Conservation (phyloP, 2,888 invertebrate genomes). For the Mechanitis messenoides region DNA sequence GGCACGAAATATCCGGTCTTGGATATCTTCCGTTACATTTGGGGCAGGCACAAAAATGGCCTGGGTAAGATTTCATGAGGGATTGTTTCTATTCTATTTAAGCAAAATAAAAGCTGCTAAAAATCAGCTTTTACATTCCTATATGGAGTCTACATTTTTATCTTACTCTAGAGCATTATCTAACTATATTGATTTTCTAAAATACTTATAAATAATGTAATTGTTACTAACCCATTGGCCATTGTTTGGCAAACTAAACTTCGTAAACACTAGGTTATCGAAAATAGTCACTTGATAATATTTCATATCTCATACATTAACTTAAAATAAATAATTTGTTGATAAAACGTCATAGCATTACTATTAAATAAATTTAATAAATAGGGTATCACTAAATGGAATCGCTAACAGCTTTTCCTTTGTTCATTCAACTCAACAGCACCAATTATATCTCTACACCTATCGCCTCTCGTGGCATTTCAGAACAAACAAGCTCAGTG, state of each 20-base stretch:
- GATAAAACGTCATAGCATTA: neutral
- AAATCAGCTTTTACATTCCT: too few relatives aligned
- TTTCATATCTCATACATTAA: too few relatives aligned
- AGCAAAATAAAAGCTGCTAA: too few relatives aligned
- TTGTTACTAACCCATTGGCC: neutral
- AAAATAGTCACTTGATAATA: neutral
- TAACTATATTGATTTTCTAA: neutral
- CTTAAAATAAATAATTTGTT: too few relatives aligned
- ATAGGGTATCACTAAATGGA: neutral
- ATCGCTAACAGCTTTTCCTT: neutral
- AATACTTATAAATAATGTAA: conserved; percentile 1
- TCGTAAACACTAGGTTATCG: neutral
- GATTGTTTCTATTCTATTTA: too few relatives aligned
- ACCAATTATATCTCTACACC: neutral
- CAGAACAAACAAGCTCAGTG: too few relatives aligned
- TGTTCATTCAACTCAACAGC: neutral
- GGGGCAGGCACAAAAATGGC: too few relatives aligned
- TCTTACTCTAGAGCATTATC: neutral
- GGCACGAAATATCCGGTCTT: conserved; percentile 13
- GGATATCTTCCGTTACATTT: too few relatives aligned
- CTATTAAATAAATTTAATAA: neutral
- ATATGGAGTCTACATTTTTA: neutral
- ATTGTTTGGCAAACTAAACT: neutral
- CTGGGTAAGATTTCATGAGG: too few relatives aligned
- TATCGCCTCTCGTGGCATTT: too few relatives aligned